These are phyloP conservation scores for Nautilus pompilius DNA, from an alignment of 1,140 invertebrate genomes.

Conservation along the genomic window DNA sequence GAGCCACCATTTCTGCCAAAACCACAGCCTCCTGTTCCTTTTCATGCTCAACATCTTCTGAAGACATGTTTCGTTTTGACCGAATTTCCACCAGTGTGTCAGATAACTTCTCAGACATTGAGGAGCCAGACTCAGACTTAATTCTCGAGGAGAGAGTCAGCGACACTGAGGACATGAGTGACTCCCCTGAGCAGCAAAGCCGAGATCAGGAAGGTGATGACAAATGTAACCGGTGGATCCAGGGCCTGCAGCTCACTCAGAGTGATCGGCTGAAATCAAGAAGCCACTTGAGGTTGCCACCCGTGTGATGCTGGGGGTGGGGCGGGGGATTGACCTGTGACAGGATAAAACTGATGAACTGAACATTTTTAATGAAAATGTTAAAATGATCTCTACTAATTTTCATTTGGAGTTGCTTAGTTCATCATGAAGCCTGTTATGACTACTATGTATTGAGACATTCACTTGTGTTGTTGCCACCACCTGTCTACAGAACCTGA, in stretches of 20 bases:
- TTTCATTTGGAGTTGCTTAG: too few relatives aligned
- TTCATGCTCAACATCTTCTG: not conserved
- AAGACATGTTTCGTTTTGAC: conserved; percentile 2
- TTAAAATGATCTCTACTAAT: too few relatives aligned
- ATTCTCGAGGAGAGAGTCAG: not conserved
- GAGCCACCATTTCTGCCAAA: not conserved
- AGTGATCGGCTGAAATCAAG: conserved; percentile 1
- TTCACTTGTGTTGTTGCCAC: too few relatives aligned
- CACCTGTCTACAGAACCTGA: too few relatives aligned
- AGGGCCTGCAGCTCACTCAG: not conserved
- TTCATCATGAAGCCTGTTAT: too few relatives aligned
- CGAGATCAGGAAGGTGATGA: not conserved
- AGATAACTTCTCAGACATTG: conserved; percentile 2
- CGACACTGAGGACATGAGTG: not conserved
- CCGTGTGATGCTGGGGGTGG: conserved; percentile 2
- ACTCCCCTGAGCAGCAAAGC: not conserved
- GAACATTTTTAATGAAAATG: too few relatives aligned
- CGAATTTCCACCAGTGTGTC: not conserved
- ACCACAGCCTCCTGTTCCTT: not conserved
- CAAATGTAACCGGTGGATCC: conserved; percentile 1
- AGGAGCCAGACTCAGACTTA: not conserved
- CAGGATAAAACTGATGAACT: too few relatives aligned
- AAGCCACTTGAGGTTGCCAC: not conserved
- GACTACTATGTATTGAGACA: too few relatives aligned
- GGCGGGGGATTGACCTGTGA: too few relatives aligned